Evolutionary conservation across 2,113 vertebrate species (phyloP).

Genomic region (Strix aluco): DNA sequence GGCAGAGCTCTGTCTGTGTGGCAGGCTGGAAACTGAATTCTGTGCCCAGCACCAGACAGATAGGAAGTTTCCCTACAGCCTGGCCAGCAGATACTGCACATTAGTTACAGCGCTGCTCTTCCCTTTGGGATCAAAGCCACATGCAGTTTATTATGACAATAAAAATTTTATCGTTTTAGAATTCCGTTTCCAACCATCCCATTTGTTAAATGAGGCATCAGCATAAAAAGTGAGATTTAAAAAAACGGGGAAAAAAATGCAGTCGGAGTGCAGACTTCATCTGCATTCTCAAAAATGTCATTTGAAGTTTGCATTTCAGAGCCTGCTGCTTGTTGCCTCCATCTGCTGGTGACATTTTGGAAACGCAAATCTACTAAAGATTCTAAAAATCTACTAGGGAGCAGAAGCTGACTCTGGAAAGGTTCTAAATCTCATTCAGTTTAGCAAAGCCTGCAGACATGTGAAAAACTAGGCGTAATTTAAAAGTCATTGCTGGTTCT

Average conservation of each 20-base stretch:
- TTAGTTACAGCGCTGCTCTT: neutral
- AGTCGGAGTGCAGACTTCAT: neutral
- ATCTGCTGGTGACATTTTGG: conserved; percentile 70
- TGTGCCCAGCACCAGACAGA: neutral
- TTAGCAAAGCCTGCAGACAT: neutral
- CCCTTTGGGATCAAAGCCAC: conserved; percentile 5
- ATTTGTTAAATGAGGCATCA: conserved; percentile 26
- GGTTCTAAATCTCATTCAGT: neutral
- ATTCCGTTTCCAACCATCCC: conserved; percentile 16
- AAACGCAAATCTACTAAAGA: conserved; percentile 3
- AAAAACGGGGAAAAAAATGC: neutral
- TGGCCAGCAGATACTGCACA: neutral
- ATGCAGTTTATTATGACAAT: neutral
- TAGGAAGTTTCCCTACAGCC: neutral
- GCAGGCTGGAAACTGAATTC: neutral
- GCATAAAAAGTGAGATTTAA: neutral
- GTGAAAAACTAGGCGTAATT: neutral
- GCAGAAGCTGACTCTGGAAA: neutral
- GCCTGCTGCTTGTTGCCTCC: conserved; percentile 72
- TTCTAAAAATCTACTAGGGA: neutral
- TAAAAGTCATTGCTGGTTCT: neutral
- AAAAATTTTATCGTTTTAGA: neutral
- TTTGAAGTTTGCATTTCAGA: neutral
- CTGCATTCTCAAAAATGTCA: neutral
- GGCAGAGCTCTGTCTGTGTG: neutral